These are phyloP conservation scores for Steinernema scapterisci DNA, from an alignment of 2,888 invertebrate species.

Conservation along the genomic window DNA sequence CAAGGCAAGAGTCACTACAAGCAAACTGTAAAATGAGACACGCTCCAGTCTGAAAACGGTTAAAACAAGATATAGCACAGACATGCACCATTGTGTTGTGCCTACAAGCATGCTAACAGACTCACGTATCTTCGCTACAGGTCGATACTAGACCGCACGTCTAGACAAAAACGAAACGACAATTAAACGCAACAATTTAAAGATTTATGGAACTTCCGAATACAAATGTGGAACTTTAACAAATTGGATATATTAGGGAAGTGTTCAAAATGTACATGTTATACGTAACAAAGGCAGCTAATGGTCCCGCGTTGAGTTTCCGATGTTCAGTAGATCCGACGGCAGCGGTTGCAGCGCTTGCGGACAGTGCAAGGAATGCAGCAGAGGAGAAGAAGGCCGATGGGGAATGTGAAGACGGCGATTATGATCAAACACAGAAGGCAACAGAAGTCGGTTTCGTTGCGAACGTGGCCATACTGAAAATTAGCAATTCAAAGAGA, in stretches of 20 bases:
- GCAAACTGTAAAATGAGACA: too few species aligned
- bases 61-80: too few species aligned
- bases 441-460: constrained; percentile 62
- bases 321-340: constrained; percentile 30
- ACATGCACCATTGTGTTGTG: too few species aligned
- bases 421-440: constrained; percentile 60
- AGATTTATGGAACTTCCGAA: background rate
- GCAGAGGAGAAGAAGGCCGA: constrained; percentile 62
- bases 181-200: background rate
- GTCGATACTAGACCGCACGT: too few species aligned
- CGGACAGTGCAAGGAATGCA: constrained; percentile 60
- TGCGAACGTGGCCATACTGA: constrained; percentile 47
- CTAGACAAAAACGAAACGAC: too few species aligned
- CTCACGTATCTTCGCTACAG: too few species aligned
- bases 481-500: background rate
- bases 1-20: too few species aligned
- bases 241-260: too few species aligned
- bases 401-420: constrained; percentile 63
- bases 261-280: background rate
- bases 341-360: constrained; percentile 35
- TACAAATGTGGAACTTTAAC: too few species aligned
- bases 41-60: too few species aligned
- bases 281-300: background rate
- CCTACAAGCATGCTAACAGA: too few species aligned
- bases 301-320: too few species aligned